Evolutionary conservation across 2,797 vertebrate species (phyloP).

Genomic region (Valencia hispanica): DNA sequence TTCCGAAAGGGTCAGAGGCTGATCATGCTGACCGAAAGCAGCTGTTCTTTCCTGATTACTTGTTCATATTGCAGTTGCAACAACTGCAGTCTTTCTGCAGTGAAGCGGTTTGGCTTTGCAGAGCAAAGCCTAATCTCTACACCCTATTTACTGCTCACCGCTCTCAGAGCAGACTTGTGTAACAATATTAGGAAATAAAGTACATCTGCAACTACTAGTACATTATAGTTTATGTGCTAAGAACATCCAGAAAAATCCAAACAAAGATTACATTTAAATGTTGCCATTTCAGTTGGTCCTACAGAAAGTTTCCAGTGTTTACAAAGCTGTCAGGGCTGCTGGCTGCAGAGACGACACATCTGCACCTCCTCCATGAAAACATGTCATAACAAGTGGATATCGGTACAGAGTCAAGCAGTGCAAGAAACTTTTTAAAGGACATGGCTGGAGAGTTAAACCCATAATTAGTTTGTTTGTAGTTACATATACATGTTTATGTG

Average conservation of each 20-base stretch:
- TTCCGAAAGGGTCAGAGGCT: conserved; percentile 6
- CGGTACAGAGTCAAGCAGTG: not conserved
- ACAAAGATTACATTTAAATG: not conserved
- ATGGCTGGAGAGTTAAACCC: not conserved
- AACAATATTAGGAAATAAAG: not conserved
- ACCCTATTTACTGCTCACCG: too few relatives aligned
- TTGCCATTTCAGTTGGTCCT: not conserved
- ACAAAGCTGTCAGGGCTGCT: not conserved
- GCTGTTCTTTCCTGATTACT: conserved; percentile 1
- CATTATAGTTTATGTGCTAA: not conserved
- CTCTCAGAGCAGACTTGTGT: not conserved
- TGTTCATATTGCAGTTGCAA: conserved; percentile 1
- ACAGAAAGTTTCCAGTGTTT: conserved; percentile 1
- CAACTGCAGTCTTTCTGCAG: conserved; percentile 20
- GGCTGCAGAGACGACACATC: not conserved
- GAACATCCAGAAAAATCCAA: not conserved
- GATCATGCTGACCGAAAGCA: not conserved
- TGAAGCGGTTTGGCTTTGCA: not conserved
- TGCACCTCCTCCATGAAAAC: not conserved
- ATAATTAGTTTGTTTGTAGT: not conserved
- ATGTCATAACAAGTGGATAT: conserved; percentile 4
- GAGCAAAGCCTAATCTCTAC: not conserved
- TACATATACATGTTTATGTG: not conserved
- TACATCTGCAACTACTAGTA: not conserved
- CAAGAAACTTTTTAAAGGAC: not conserved